Percentiles rank a stretch among this genome's conserved stretches.
These are phyloP conservation scores for Pangasius larnaudii DNA, from an alignment of 2,797 vertebrate species.

Conservation along the genomic window DNA sequence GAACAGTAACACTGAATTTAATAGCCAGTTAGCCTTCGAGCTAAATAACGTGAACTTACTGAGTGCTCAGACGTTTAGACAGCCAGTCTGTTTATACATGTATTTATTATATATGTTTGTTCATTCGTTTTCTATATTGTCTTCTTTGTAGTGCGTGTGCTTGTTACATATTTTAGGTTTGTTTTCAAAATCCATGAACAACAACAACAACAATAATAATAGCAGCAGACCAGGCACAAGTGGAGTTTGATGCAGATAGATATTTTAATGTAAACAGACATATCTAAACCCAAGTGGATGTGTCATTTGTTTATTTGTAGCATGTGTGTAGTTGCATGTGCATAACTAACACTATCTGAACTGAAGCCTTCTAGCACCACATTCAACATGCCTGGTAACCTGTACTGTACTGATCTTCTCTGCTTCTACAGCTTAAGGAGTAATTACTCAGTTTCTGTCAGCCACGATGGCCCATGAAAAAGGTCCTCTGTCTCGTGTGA, in stretches of 20 bases:
- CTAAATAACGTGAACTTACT: not conserved
- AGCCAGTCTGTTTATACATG: not conserved
- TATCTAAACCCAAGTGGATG: not conserved
- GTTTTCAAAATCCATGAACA: not conserved
- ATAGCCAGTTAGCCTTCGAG: conserved; percentile 11
- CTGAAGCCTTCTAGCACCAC: not conserved
- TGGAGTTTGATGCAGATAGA: not conserved
- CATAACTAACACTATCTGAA: not conserved
- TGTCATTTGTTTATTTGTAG: not conserved
- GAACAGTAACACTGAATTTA: not conserved
- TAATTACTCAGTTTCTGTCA: not conserved
- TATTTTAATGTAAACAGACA: not conserved
- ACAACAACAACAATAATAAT: not conserved
- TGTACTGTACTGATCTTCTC: not conserved
- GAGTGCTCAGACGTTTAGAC: not conserved
- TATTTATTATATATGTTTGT: not conserved
- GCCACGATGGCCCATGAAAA: conserved; percentile 47
- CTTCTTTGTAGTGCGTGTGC: not conserved
- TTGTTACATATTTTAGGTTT: not conserved
- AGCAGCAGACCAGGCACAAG: not conserved
- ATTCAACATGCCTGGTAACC: not conserved
- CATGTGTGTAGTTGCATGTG: not conserved
- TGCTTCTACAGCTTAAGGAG: conserved; percentile 18
- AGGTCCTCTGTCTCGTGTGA: not conserved
- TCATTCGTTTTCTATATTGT: too few species aligned